phyloP scores from a whole-genome alignment of 2,113 vertebrate species.

The Sialia sialis region DNA sequence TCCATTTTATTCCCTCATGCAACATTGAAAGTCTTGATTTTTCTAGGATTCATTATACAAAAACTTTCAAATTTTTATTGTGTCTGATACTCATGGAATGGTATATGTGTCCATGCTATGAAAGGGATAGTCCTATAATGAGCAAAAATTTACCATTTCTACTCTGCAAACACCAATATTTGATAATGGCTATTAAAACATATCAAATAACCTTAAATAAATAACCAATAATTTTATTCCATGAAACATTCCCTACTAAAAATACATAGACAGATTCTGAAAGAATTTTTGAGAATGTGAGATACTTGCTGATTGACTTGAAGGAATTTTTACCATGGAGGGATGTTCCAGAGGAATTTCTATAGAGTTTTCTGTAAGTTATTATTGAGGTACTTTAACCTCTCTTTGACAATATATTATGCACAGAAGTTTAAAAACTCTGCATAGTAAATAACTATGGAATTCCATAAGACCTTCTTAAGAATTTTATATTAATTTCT shows the following conservation, averaged over 20 bases:
- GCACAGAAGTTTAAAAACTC: background rate
- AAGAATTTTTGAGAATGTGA: background rate
- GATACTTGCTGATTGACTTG: background rate
- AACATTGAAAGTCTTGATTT: background rate
- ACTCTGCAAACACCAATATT: background rate
- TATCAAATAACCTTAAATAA: background rate
- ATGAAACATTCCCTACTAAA: background rate
- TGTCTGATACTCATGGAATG: background rate
- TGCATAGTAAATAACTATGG: background rate
- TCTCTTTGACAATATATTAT: background rate
- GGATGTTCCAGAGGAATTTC: background rate
- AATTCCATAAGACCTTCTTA: background rate
- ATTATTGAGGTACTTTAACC: background rate
- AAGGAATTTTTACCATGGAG: background rate
- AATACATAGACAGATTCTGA: background rate
- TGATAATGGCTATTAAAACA: background rate
- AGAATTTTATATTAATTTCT: background rate
- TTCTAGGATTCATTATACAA: background rate
- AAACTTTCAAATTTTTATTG: background rate
- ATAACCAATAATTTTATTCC: background rate
- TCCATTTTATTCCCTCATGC: background rate
- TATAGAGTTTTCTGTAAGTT: background rate
- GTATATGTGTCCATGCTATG: background rate
- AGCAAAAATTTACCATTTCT: background rate
- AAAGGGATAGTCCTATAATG: background rate